phyloP scores from a whole-genome alignment of 2,888 invertebrate genomes.

The Polydrusus pterygomalis region DNA sequence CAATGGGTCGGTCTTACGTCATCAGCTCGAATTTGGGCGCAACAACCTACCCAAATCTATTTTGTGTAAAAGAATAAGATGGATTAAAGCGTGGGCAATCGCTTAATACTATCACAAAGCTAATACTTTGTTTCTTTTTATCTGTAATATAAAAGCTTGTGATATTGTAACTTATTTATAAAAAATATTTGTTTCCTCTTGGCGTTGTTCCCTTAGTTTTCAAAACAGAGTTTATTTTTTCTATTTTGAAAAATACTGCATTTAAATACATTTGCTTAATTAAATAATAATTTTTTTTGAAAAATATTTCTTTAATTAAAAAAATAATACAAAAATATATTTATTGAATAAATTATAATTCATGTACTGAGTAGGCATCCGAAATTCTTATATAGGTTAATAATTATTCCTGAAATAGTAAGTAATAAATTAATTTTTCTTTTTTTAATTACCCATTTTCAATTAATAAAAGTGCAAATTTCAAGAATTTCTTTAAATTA shows the following conservation, averaged over 20 bases:
- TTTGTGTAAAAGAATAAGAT: constrained; percentile 10
- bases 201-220: too few species aligned
- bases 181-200: too few species aligned
- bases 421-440: too few species aligned
- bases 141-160: too few species aligned
- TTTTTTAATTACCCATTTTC: too few species aligned
- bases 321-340: constrained; percentile 12
- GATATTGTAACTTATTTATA: too few species aligned
- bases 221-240: too few species aligned
- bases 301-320: constrained; percentile 7
- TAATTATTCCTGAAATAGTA: too few species aligned
- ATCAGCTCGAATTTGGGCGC: constrained; percentile 44
- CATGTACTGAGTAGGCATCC: not conserved
- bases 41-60: constrained; percentile 52
- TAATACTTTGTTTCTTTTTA: too few species aligned
- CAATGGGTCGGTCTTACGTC: constrained; percentile 44
- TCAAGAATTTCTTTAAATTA: too few species aligned
- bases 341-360: constrained; percentile 7
- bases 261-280: not conserved
- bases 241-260: too few species aligned
- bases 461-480: not conserved
- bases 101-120: not conserved
- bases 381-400: not conserved
- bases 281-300: not conserved
- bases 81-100: constrained; percentile 10